phyloP scores from a whole-genome alignment of 2,113 vertebrate species.

The Axis porcinus region DNA sequence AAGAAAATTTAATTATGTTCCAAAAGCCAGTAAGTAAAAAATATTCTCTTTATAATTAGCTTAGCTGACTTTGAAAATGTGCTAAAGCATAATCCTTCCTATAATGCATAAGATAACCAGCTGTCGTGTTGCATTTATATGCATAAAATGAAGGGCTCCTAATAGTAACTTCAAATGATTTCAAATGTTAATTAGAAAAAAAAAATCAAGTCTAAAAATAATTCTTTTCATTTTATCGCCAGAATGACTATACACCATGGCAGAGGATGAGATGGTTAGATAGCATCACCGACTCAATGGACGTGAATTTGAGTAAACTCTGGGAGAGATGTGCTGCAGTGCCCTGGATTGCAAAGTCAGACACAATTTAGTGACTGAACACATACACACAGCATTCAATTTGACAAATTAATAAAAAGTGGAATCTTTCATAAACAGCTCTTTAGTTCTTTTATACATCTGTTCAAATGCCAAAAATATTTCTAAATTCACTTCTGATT shows the following conservation, averaged over 20 bases:
- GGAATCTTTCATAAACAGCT: slow-evolving; percentile 1
- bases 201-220: slow-evolving; percentile 7
- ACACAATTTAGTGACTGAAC: not conserved
- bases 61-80: slow-evolving; percentile 57
- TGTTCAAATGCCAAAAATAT: slow-evolving; percentile 14
- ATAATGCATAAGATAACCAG: not conserved
- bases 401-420: not conserved
- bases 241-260: not conserved
- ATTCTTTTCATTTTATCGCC: not conserved
- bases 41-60: slow-evolving; percentile 46
- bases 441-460: not conserved
- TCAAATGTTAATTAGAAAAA: slow-evolving; percentile 27
- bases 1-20: slow-evolving; percentile 69
- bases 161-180: not conserved
- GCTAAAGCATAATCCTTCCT: not conserved
- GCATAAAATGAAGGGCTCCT: slow-evolving; percentile 6
- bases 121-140: not conserved
- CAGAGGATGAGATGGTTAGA: not conserved
- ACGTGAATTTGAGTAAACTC: not conserved
- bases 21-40: slow-evolving; percentile 49
- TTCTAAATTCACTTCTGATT: slow-evolving; percentile 5
- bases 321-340: not conserved
- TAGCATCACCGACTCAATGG: not conserved
- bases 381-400: not conserved
- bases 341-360: not conserved